Evolutionary conservation across 2,797 vertebrate genomes (phyloP), one percentile per base, ranked within the genome.

Genomic region (Sebastes hopkinsi): DNA sequence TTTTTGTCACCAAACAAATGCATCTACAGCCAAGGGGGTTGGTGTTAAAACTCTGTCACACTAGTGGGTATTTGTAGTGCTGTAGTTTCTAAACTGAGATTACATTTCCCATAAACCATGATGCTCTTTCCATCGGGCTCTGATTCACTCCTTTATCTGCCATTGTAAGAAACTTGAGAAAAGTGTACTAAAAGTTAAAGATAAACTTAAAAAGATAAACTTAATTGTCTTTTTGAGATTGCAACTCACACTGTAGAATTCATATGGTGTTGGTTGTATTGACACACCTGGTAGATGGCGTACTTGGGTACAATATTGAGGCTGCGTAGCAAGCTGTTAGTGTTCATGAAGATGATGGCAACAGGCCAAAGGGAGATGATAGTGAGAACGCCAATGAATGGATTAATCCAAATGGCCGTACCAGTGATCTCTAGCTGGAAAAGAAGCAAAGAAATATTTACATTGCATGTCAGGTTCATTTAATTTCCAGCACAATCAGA

Each of bases 321-420:
- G 68, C 80, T 91, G 56, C 75, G 91, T 22, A 98, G 89, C 16
- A 90, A 77, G 65, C 50, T 72, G 54, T 91, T 92, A 10, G 95
- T 94, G 82, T 96, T 95, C 87, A 96, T 97, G 92, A 98, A 98
- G 90, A 97, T 73, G 76, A 98, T 97, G 89, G 75, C 96, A 54
- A 97, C 95, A 27, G 97, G 96, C 97, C 97, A 98, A n/a, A 98
- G 95, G 68, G 97, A 96, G 79, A 62, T 80, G 67, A 97, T 93
- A 13, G 96, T 97, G 75, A 97, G 94, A 77, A 97, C 81, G 6
- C 95, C 97, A 29, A 97, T 30, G 2, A 96, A 92, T 3, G 94
- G 92, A 82, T 88, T 97, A 56, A 98, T 96, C 96, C 97, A 98
- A 36, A 97, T 94, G 2, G 94, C 92, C 61, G 96, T 88, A 68